Evolutionary conservation across 2,113 vertebrate genomes (phyloP).

Genomic region (Tychaedon coryphoeus): DNA sequence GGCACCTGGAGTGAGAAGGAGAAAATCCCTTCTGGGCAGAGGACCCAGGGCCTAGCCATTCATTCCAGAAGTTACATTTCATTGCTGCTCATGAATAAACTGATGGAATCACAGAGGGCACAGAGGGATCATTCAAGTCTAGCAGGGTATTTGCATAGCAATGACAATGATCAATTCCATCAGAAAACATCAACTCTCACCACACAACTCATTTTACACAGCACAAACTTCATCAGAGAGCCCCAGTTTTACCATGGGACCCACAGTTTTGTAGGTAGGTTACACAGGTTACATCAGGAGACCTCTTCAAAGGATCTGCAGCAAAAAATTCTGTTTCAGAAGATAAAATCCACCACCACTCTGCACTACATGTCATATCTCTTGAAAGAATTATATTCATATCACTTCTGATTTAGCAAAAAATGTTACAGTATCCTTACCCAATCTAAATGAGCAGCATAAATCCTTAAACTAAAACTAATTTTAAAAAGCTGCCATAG

Average conservation of each 20-base stretch:
- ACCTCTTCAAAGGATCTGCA: background rate
- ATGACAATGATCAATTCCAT: background rate
- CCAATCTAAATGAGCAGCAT: background rate
- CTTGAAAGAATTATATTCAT: background rate
- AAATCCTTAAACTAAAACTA: background rate
- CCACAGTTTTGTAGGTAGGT: background rate
- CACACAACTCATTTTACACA: background rate
- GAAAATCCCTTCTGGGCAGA: background rate
- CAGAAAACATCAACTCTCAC: background rate
- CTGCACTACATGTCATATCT: background rate
- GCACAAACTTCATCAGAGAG: background rate
- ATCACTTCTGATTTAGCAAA: background rate
- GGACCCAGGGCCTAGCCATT: background rate
- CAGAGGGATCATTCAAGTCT: background rate
- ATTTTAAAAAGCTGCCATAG: background rate
- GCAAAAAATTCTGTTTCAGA: background rate
- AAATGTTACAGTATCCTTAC: background rate
- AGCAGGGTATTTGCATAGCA: background rate
- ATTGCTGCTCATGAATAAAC: background rate
- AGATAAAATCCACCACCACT: background rate
- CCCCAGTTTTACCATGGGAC: background rate
- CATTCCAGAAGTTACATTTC: background rate
- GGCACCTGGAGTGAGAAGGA: background rate
- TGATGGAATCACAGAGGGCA: background rate
- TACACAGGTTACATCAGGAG: background rate